Percentiles rank a stretch among this genome's conserved stretches.
Evolutionary conservation across 2,797 vertebrate species (phyloP).

Genomic region (Enteromius viviparus): DNA sequence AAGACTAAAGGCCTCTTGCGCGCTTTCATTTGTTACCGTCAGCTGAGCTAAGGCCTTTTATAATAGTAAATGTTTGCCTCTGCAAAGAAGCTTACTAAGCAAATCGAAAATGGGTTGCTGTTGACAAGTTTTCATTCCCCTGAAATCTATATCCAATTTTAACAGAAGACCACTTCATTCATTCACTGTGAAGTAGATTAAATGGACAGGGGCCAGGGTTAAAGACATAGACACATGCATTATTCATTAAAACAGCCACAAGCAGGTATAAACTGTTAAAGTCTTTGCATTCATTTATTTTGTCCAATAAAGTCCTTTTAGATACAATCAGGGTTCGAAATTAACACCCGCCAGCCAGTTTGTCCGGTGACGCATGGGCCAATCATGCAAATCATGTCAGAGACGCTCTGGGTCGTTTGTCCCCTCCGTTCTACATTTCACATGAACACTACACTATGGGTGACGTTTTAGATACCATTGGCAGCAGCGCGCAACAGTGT

Average conservation of each 20-base stretch:
- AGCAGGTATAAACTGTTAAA: background rate
- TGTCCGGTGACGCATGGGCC: too few species aligned
- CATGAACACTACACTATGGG: too few species aligned
- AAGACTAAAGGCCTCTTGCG: slow-evolving; percentile 77
- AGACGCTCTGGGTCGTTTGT: too few species aligned
- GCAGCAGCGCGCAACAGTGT: too few species aligned
- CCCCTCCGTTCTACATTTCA: too few species aligned
- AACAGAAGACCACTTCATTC: slow-evolving; percentile 47
- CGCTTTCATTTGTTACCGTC: slow-evolving; percentile 53
- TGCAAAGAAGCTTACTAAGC: slow-evolving; percentile 64
- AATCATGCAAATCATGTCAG: too few species aligned
- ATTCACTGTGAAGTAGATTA: slow-evolving; percentile 45
- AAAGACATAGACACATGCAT: slow-evolving; percentile 28
- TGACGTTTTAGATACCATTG: too few species aligned
- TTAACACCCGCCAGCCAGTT: too few species aligned
- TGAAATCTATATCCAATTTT: slow-evolving; percentile 53
- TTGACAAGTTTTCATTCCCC: slow-evolving; percentile 71
- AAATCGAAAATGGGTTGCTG: slow-evolving; percentile 74
- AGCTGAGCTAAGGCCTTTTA: slow-evolving; percentile 70
- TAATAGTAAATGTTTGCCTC: slow-evolving; percentile 73
- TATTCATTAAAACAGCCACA: background rate
- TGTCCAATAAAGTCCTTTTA: slow-evolving; percentile 60
- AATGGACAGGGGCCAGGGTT: slow-evolving; percentile 35
- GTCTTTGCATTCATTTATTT: slow-evolving; percentile 47
- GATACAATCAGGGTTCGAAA: background rate